Evolutionary conservation across 2,888 invertebrate genomes (phyloP).

Genomic region (Philopedon plagiatum): DNA sequence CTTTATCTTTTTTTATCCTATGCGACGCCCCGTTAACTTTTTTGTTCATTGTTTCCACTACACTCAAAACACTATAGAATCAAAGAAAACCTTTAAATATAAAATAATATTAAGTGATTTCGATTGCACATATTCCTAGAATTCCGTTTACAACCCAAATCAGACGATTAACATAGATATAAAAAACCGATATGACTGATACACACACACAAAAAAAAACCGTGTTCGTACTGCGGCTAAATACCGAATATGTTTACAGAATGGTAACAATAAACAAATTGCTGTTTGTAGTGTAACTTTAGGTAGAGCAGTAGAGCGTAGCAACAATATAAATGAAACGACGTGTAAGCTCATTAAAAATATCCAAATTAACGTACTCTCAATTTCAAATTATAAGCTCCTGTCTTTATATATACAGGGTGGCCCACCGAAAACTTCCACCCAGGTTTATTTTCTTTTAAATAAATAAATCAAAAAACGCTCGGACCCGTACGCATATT

Average conservation of each 20-base stretch:
- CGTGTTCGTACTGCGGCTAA: neutral
- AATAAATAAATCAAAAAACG: too few relatives aligned
- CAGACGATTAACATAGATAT: conserved; percentile 24
- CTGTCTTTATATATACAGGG: too few relatives aligned
- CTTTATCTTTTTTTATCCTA: neutral
- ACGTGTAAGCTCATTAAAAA: neutral
- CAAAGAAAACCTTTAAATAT: neutral
- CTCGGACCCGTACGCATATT: too few relatives aligned
- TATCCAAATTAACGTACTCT: too few relatives aligned
- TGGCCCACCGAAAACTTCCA: too few relatives aligned
- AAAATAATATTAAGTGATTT: conserved; percentile 4
- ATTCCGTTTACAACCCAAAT: neutral
- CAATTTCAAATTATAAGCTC: too few relatives aligned
- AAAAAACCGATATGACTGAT: conserved; percentile 24
- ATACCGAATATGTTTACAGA: conserved; percentile 16
- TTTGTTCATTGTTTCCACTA: conserved; percentile 19
- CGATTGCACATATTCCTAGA: neutral
- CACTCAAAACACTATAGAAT: neutral
- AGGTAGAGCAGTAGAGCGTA: conserved; percentile 36
- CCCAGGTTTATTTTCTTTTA: too few relatives aligned
- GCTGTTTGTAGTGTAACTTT: conserved; percentile 26
- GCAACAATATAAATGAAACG: conserved; percentile 26
- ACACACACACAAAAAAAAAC: neutral
- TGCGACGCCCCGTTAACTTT: conserved; percentile 11
- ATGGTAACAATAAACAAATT: conserved; percentile 24